phyloP scores from a whole-genome alignment of 2,797 vertebrate species.

The Sebastes steindachneri region DNA sequence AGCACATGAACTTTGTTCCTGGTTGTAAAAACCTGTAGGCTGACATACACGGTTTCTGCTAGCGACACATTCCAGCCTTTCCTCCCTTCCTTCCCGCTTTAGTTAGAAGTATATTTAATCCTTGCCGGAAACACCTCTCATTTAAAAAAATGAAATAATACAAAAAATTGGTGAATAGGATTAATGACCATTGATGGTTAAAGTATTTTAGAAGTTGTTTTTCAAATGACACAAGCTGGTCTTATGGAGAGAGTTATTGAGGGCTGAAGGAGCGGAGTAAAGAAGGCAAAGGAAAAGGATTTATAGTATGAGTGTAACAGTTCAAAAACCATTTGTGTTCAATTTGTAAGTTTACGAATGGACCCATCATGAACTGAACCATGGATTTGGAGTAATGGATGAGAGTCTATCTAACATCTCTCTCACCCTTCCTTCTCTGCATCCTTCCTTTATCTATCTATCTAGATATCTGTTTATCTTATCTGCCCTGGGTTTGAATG shows the following conservation, averaged over 20 bases:
- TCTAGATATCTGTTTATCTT: background rate
- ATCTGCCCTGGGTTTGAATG: background rate
- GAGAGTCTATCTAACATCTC: background rate
- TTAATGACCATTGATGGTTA: background rate
- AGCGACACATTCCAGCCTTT: slow-evolving; percentile 20
- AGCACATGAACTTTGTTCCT: slow-evolving; percentile 56
- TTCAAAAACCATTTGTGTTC: too few relatives aligned
- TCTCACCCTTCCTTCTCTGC: background rate
- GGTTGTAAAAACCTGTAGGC: slow-evolving; percentile 47
- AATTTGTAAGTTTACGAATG: too few relatives aligned
- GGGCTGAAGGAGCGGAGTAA: background rate
- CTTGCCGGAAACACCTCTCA: background rate
- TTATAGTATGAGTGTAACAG: too few relatives aligned
- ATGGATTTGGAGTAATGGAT: too few relatives aligned
- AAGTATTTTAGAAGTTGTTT: background rate
- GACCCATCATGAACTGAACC: too few relatives aligned
- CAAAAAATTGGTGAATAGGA: background rate
- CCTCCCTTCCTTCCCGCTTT: background rate
- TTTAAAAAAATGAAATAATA: background rate
- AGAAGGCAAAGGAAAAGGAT: background rate
- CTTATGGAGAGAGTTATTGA: background rate
- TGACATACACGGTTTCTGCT: background rate
- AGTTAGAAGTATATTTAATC: background rate
- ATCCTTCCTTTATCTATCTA: background rate
- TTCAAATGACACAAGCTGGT: background rate